A percentile compares a stretch with the other conserved stretches of the same genome.
These are phyloP conservation scores for Phoronis australis DNA, from an alignment of 2,888 invertebrate species.

Conservation along the genomic window DNA sequence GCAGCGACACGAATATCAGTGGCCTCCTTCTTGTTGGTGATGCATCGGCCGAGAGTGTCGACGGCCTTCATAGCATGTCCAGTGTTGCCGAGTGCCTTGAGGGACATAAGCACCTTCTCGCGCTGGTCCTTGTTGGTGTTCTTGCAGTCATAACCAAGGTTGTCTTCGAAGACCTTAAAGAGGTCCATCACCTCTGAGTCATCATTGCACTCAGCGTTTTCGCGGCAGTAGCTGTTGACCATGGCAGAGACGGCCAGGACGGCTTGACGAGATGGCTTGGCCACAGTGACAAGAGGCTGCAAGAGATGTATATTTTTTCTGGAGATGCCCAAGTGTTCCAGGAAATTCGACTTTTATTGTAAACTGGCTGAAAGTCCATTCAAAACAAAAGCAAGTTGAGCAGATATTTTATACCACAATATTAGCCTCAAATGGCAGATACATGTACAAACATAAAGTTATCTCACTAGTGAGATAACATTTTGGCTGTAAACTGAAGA, in stretches of 20 bases:
- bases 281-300: slow-evolving; percentile 41
- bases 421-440: too few relatives aligned
- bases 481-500: too few relatives aligned
- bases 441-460: too few relatives aligned
- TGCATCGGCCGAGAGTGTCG: slow-evolving; percentile 32
- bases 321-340: too few relatives aligned
- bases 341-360: too few relatives aligned
- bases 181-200: slow-evolving; percentile 41
- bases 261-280: slow-evolving; percentile 58
- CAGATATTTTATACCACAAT: too few relatives aligned
- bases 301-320: too few relatives aligned
- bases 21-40: slow-evolving; percentile 58
- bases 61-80: slow-evolving; percentile 61
- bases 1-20: slow-evolving; percentile 72
- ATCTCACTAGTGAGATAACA: too few relatives aligned
- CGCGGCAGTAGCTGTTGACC: slow-evolving; percentile 65
- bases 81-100: slow-evolving; percentile 85
- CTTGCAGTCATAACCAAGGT: slow-evolving; percentile 34
- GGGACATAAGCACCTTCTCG: slow-evolving; percentile 61
- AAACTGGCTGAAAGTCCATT: too few relatives aligned
- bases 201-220: slow-evolving; percentile 50
- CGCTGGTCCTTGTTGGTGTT: slow-evolving; percentile 24
- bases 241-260: slow-evolving; percentile 67
- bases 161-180: slow-evolving; percentile 32
- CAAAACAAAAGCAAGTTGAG: too few relatives aligned